Conservation (phyloP, 1,140 invertebrate species). For the Tribolium madens region DNA sequence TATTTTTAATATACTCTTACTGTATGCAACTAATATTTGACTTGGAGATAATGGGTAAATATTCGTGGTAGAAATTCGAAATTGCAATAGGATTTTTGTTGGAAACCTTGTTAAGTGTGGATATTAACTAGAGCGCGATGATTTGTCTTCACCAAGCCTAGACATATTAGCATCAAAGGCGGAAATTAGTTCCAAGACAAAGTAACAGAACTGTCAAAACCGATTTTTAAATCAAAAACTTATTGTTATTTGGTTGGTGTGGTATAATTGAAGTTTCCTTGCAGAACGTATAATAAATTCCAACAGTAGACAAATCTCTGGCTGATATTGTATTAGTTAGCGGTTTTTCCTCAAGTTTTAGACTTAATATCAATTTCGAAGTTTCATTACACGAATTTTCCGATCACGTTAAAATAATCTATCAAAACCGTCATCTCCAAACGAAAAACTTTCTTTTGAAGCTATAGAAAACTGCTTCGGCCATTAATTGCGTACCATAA, state of each 20-base stretch:
- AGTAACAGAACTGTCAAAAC: background rate
- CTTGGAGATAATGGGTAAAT: background rate
- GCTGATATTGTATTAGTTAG: background rate
- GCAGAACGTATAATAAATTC: no score
- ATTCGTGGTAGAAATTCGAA: background rate
- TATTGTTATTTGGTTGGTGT: background rate
- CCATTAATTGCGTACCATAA: conserved; percentile 15
- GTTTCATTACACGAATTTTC: background rate
- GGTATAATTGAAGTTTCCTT: background rate
- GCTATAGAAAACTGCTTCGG: background rate
- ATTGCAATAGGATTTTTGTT: background rate
- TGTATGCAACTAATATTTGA: background rate
- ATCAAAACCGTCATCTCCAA: conserved; percentile 2
- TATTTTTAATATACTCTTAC: no score
- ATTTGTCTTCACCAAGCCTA: background rate
- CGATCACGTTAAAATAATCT: background rate
- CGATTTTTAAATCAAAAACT: background rate
- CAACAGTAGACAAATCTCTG: background rate
- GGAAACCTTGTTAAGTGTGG: background rate
- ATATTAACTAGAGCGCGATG: background rate
- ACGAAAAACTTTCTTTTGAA: conserved; percentile 12
- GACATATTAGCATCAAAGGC: background rate
- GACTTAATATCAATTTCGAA: background rate
- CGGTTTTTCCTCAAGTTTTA: background rate
- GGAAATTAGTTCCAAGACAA: background rate